Evolutionary conservation across 2,797 vertebrate species (phyloP).

Genomic region (Argyrosomus regius): DNA sequence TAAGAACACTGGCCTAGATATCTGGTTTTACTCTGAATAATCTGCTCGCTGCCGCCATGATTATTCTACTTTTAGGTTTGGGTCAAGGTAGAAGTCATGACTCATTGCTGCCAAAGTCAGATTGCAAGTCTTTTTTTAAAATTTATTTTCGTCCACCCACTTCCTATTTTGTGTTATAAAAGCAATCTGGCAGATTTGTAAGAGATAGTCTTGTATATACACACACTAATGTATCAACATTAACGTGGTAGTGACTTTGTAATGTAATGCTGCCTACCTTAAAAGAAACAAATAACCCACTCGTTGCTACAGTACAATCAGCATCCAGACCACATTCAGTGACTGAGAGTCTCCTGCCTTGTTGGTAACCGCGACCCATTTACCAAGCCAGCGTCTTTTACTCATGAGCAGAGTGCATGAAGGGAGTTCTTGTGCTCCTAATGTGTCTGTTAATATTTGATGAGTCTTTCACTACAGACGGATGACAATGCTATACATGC

Average conservation of each 20-base stretch:
- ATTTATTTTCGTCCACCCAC: background rate
- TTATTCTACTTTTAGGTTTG: background rate
- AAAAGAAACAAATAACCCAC: conserved; percentile 19
- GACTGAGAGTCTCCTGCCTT: conserved; percentile 23
- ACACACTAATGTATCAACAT: background rate
- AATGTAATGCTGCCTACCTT: background rate
- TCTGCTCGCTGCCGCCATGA: background rate
- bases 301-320: conserved; percentile 6
- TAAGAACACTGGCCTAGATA: background rate
- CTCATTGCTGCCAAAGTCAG: background rate
- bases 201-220: background rate
- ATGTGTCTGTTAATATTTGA: conserved; percentile 74
- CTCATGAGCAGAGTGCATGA: conserved; percentile 45
- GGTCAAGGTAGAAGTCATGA: background rate
- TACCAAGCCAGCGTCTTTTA: conserved; percentile 34
- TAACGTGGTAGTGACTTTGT: background rate
- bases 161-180: background rate
- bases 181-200: conserved; percentile 8
- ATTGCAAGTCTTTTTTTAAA: background rate
- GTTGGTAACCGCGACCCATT: conserved; percentile 40
- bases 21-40: background rate
- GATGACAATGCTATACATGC: conserved; percentile 46
- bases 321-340: conserved; percentile 22
- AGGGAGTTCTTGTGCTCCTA: conserved; percentile 58
- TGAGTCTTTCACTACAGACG: conserved; percentile 48